A percentile compares a stretch with the other conserved stretches of the same genome.
Conservation (phyloP, 2,113 vertebrate species). For the Herpailurus yagouaroundi region DNA sequence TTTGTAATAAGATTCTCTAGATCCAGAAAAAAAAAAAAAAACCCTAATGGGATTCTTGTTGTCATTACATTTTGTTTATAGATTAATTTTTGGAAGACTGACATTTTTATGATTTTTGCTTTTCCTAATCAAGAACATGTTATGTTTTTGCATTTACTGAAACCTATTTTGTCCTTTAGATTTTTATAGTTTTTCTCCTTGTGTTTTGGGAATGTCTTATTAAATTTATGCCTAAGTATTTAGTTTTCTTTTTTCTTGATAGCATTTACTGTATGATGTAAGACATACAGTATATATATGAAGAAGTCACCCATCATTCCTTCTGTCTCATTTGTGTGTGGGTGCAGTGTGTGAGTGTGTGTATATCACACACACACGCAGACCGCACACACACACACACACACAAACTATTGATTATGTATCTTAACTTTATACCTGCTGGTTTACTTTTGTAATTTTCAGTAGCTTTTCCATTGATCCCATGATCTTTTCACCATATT, state of each 20-base stretch:
- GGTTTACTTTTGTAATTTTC: not conserved
- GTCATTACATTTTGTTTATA: not conserved
- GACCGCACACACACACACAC: not conserved
- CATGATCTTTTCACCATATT: not conserved
- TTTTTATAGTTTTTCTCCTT: conserved; percentile 1
- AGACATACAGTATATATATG: not conserved
- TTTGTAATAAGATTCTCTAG: not conserved
- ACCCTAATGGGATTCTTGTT: not conserved
- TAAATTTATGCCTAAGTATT: not conserved
- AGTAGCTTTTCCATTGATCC: not conserved
- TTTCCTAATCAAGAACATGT: not conserved
- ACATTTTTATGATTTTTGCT: not conserved
- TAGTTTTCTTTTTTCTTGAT: not conserved
- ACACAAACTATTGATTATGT: not conserved
- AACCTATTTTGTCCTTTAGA: not conserved
- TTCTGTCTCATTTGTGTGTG: not conserved
- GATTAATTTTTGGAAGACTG: not conserved
- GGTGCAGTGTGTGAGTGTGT: not conserved
- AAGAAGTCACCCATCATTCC: not conserved
- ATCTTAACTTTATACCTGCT: not conserved
- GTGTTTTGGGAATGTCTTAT: not conserved
- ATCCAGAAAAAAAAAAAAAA: not conserved
- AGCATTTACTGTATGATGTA: not conserved
- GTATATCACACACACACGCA: not conserved
- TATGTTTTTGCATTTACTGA: not conserved